Conservation (phyloP, 2,888 invertebrate species). For the Xestia ashworthii region DNA sequence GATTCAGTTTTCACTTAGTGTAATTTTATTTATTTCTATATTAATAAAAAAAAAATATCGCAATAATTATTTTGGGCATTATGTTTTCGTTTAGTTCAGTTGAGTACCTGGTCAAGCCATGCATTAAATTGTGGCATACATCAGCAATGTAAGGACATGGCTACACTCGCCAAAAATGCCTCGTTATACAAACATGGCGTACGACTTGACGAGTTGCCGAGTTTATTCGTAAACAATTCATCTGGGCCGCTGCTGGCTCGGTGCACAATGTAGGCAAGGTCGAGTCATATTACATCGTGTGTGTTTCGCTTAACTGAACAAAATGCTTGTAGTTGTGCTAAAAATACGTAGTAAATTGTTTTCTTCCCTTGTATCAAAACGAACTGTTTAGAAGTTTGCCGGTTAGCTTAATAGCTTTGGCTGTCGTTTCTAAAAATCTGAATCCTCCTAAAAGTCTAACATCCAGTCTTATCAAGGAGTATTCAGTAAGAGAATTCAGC, state of each 20-base stretch:
- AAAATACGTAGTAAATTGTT: neutral
- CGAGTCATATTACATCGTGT: conserved; percentile 22
- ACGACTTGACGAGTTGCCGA: conserved; percentile 15
- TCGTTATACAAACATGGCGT: conserved; percentile 15
- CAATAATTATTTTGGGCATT: too few relatives aligned
- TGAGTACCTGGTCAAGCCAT: neutral
- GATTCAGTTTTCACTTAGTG: neutral
- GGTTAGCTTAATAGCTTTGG: neutral
- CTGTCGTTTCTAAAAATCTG: neutral
- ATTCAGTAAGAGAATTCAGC: neutral
- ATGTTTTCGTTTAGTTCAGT: too few relatives aligned
- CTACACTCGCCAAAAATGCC: conserved; percentile 5
- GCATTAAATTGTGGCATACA: neutral
- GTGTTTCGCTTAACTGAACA: neutral
- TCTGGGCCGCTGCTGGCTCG: conserved; percentile 22
- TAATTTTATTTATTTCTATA: neutral
- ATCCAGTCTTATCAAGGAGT: neutral
- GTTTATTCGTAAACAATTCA: conserved; percentile 53
- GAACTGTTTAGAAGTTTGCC: neutral
- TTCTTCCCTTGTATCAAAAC: neutral
- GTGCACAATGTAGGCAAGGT: conserved; percentile 35
- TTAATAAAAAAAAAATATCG: too few relatives aligned
- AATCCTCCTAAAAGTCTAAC: neutral
- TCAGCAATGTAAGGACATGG: neutral
- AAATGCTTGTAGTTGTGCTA: neutral